Conservation (phyloP, 2,797 vertebrate species). For the Eidolon dupreanum region DNA sequence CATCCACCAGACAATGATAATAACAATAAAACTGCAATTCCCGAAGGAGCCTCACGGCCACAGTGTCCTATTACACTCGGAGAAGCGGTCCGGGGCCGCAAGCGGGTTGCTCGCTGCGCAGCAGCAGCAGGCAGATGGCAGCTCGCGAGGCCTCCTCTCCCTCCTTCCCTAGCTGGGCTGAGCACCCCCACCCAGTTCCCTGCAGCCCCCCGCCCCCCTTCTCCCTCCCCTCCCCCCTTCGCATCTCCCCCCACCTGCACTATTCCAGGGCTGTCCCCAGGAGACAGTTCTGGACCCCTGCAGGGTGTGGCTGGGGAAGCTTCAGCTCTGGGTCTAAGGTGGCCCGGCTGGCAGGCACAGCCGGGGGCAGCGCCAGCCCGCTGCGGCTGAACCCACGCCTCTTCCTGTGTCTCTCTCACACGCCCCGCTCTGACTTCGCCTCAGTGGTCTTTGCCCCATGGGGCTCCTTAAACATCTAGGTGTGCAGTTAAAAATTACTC, state of each 20-base stretch:
- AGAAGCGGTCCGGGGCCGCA: background rate
- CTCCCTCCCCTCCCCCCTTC: too few species aligned
- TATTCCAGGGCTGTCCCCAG: background rate
- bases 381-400: accelerated
- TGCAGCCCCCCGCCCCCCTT: too few species aligned
- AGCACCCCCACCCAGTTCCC: too few species aligned
- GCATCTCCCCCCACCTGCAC: background rate
- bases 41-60: background rate
- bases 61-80: background rate
- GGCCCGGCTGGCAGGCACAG: background rate
- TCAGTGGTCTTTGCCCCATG: background rate
- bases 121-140: background rate
- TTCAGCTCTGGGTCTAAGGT: background rate
- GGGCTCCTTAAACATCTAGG: background rate
- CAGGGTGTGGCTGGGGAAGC: too few species aligned
- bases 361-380: background rate
- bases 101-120: background rate
- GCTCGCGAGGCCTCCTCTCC: background rate
- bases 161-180: background rate
- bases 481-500: background rate
- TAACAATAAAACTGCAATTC: background rate
- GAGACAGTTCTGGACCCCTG: too few species aligned
- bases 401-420: background rate
- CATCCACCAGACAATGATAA: accelerated
- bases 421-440: accelerated